Evolutionary conservation across 2,888 invertebrate genomes (phyloP).

Genomic region (Cataglyphis altisquamis): DNA sequence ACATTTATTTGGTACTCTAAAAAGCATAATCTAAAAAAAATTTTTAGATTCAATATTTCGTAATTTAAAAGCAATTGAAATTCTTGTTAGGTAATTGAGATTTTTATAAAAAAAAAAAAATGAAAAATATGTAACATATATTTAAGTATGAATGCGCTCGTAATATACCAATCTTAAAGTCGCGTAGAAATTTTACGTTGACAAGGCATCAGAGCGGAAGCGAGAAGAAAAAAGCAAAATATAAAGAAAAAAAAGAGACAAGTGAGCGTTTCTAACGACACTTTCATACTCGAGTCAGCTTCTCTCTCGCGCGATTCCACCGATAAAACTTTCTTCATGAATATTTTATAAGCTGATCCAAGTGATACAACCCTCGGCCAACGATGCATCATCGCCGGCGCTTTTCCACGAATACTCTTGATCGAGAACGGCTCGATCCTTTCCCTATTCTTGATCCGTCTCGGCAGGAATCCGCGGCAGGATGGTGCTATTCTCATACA

Average conservation of each 20-base stretch:
- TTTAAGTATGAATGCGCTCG: not conserved
- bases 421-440: constrained; percentile 23
- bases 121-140: not conserved
- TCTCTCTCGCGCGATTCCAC: constrained; percentile 49
- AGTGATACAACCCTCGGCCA: constrained; percentile 64
- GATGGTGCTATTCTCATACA: not conserved
- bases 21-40: not conserved
- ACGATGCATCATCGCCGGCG: constrained; percentile 29
- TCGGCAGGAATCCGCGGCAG: not conserved
- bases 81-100: not conserved
- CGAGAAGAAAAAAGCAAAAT: not conserved
- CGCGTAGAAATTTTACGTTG: not conserved
- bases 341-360: constrained; percentile 71
- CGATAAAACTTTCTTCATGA: constrained; percentile 64
- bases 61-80: not conserved
- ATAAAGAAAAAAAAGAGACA: constrained; percentile 21
- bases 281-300: constrained; percentile 57
- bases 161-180: not conserved
- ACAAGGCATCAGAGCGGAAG: not conserved
- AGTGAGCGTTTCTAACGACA: constrained; percentile 55
- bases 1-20: not conserved
- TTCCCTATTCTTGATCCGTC: not conserved
- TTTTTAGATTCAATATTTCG: not conserved
- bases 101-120: not conserved
- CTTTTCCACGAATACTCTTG: constrained; percentile 16